Evolutionary conservation across 2,888 invertebrate genomes (phyloP).

Genomic region (Frankliniella fusca): DNA sequence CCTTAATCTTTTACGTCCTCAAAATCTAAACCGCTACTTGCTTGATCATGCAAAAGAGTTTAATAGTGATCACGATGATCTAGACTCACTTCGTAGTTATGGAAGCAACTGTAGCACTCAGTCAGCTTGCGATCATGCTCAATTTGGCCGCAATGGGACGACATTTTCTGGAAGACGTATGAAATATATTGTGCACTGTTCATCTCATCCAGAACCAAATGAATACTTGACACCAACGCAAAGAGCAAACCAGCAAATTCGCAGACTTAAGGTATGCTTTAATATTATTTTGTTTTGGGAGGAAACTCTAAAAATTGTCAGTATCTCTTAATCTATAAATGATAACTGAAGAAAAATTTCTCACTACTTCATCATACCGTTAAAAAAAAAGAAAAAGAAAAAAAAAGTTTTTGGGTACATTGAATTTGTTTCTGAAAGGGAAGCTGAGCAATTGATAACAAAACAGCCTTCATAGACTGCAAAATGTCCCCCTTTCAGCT

Average conservation of each 20-base stretch:
- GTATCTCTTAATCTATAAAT: slow-evolving; percentile 9
- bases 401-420: no score
- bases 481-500: background rate
- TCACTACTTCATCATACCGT: background rate
- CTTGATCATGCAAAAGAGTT: slow-evolving; percentile 14
- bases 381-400: no score
- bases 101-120: slow-evolving; percentile 67
- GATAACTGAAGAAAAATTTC: background rate
- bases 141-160: slow-evolving; percentile 59
- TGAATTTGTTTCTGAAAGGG: background rate
- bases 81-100: slow-evolving; percentile 72
- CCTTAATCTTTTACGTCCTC: background rate
- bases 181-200: slow-evolving; percentile 81
- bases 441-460: no score
- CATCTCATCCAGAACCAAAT: slow-evolving; percentile 70
- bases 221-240: slow-evolving; percentile 87
- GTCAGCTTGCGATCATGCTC: slow-evolving; percentile 76
- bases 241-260: slow-evolving; percentile 74
- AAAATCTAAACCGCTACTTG: background rate
- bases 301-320: slow-evolving; percentile 25
- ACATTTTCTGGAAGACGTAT: slow-evolving; percentile 65
- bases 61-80: slow-evolving; percentile 54
- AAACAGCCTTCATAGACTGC: no score
- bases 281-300: background rate
- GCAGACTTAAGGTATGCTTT: slow-evolving; percentile 56